Conservation (phyloP, 2,888 invertebrate species). For the Endomychus coccineus region DNA sequence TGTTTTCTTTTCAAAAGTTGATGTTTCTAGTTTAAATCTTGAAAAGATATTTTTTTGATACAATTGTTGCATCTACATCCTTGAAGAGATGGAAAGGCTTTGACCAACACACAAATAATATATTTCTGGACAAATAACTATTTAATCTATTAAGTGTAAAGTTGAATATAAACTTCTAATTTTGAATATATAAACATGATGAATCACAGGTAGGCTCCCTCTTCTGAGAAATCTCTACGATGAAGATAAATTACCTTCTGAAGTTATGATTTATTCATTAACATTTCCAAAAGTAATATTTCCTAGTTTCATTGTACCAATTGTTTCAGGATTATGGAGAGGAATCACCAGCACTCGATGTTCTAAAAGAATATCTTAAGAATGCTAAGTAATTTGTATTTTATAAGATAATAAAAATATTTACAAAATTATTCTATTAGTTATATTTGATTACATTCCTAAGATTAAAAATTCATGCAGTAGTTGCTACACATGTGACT, state of each 20-base stretch:
- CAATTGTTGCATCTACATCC: too few species aligned
- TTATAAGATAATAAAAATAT: too few species aligned
- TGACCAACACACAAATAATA: too few species aligned
- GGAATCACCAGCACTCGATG: constrained; percentile 91
- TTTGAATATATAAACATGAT: constrained; percentile 22
- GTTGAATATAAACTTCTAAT: too few species aligned
- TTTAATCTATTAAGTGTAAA: too few species aligned
- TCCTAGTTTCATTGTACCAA: constrained; percentile 8
- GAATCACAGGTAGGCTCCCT: constrained; percentile 41
- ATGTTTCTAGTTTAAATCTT: too few species aligned
- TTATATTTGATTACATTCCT: background rate
- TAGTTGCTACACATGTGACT: constrained; percentile 31
- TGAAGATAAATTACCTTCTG: constrained; percentile 31
- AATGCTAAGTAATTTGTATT: constrained; percentile 57
- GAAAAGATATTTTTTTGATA: too few species aligned
- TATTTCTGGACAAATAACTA: too few species aligned
- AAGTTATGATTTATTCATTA: constrained; percentile 14
- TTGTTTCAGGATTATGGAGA: constrained; percentile 87
- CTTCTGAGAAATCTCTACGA: constrained; percentile 37
- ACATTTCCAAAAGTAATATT: background rate
- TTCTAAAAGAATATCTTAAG: constrained; percentile 91
- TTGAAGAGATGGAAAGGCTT: too few species aligned
- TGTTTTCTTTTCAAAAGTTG: too few species aligned
- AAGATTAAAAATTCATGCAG: background rate
- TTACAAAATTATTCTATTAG: constrained; percentile 9